Base-by-base conservation (phyloP, 2,113 vertebrate genomes). In the Melanerpes formicivorus region DNA sequence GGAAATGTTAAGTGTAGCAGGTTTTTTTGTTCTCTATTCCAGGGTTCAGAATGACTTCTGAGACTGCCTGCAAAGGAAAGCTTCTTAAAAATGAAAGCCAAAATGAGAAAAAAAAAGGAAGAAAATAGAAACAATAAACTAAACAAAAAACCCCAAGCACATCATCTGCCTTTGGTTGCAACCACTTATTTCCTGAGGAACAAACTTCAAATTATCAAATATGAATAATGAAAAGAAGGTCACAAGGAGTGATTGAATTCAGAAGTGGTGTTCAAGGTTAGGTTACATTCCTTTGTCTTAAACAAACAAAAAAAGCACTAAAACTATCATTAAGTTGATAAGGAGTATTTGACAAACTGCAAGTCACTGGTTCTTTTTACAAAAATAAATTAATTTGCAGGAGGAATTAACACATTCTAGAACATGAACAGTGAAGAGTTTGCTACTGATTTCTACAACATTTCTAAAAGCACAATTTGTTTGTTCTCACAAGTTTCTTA, bases 401-500 rank as follows among this genome's bases (percentile, higher is more conserved):
- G 30, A 88, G 77, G 65, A 87, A 66, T 71, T 19, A 90, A 92
- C 62, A 76, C 15, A 91, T 65, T 67, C 64, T 80, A 75, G 44
- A 72, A 66, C 29, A 78, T 37, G 92, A 91, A 91, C 15, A 63
- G 6, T 27, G 65, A 71, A 79, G 50, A 30, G 30, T 44, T 84
- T 78, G 70, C 30, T 26, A 25, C 63, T 56, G 88, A 87, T 82
- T 94, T 87, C 95, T 82, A 30, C n/a, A 48, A 46, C 65, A 84
- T 91, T 85, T 91, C 78, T 12, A 59, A 89, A 89, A 92, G 48
- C 64, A 87, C 37, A 71, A 72, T 0, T 2, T 40, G 67, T 94
- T 80, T 87, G 84, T 90, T 87, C 40, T 70, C 91, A 91, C 62
- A 92, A 92, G 65, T 84, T 87, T 86, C 83, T 91, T 94, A 90